Base-by-base conservation (phyloP, 1,140 invertebrate genomes). In the Cyrtorhinus lividipennis region DNA sequence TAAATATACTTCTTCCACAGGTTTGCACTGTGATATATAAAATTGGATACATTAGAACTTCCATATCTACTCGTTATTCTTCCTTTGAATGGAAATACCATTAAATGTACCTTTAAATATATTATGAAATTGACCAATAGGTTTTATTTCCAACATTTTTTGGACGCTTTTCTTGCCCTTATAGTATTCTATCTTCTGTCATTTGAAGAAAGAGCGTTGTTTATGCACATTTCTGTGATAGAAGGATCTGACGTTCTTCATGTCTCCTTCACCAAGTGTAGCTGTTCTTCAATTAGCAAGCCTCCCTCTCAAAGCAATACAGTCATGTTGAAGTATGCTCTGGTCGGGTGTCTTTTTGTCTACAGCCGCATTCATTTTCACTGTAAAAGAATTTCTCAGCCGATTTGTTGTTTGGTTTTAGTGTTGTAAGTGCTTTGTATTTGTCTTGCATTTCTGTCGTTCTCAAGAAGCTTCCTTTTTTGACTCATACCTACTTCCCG, bases 321-420 rank as follows among this genome's bases (percentile, higher is more conserved):
- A 15, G 30, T 8, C 30, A 8, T 38, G 30, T 8, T 38, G 30
- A 5, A 38, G 5, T 38, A 38, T 38, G 5, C 30, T n/a, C n/a
- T n/a, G n/a, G n/a, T n/a, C n/a, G n/a, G n/a, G n/a, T n/a, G n/a
- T n/a, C n/a, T n/a, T n/a, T n/a, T n/a, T n/a, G n/a, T n/a, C n/a
- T n/a, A n/a, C n/a, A n/a, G n/a, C n/a, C n/a, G n/a, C n/a, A n/a
- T n/a, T n/a, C n/a, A n/a, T n/a, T n/a, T n/a, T n/a, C n/a, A n/a
- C 38, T 44, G 8, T 44, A 44, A 44, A 10, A 44, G 38, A 44
- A 10, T n/a, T 44, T 44, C 8, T 44, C 38, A 44, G 38, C n/a
- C n/a, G 38, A 53, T 53, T 22, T 12, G 48, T 65, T 65, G 24
- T 44, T 65, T 57, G 5, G 5, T 15, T 38, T 5, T 38, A 8